Base-by-base conservation (phyloP, 1,140 invertebrate genomes). In the Pseudoatta argentina region DNA sequence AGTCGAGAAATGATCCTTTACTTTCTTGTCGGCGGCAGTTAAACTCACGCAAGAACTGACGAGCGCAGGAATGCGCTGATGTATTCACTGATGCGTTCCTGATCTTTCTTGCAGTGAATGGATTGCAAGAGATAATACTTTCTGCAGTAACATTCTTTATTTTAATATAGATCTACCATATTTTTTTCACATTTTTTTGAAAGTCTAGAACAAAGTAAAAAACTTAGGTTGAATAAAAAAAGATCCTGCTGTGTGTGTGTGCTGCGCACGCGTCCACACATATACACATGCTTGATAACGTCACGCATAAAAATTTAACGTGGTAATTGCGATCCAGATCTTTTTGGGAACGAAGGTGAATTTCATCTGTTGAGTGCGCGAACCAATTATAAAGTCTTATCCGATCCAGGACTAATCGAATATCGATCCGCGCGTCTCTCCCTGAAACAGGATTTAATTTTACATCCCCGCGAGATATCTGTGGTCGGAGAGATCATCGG, bases 381-480 rank as follows among this genome's bases (percentile, higher is more conserved):
- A 83, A 75, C 69, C 79, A 83, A 83, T 83, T 83, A 83, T 83
- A 83, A 83, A 83, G 69, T 83, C 79, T 83, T 83, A 83, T 83
- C 79, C 79, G 79, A 83, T 83, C 55, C 69, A 83, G 69, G 69
- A 83, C 79, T 83, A 83, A 83, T 83, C 79, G 79, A 83, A 83
- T 83, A 83, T 83, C 69, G 79, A 83, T 83, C 79, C 79, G 69
- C 27, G 44, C 55, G 55, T 83, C 69, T 83, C 79, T 83, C 79
- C 67, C 79, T 83, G 79, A 83, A 83, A 83, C 69, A 83, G 69
- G 79, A 83, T 83, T 83, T 83, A 83, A 83, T 83, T 83, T 83
- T 83, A 83, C 69, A 83, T 83, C 69, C 69, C 69, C 79, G 69
- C 79, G 79, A 83, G 79, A 75, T 73, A 83, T 73, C 79, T 75